Percentiles rank a stretch among this genome's conserved stretches.
These are phyloP conservation scores for Lordiphosa mommai DNA, from an alignment of 1,140 invertebrate genomes.

Conservation along the genomic window DNA sequence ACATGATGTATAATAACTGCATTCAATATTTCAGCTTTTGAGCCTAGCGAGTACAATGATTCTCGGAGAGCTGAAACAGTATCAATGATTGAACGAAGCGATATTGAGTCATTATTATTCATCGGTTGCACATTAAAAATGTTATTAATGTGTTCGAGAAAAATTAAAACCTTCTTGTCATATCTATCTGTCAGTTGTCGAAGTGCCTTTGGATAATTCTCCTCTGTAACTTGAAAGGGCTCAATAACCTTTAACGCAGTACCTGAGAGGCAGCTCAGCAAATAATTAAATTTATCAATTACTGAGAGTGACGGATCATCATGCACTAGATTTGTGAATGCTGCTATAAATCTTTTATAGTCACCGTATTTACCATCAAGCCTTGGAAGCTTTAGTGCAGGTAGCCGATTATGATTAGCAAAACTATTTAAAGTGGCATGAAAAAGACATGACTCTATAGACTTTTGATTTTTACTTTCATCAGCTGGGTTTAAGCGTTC, in stretches of 20 bases:
- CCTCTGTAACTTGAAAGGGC: constrained; percentile 10
- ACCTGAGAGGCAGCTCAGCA: constrained; percentile 13
- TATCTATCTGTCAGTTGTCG: constrained; percentile 6
- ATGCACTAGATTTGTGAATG: neutral
- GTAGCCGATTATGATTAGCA: neutral
- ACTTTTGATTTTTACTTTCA: neutral
- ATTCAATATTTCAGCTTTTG: constrained; percentile 1
- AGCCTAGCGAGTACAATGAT: neutral
- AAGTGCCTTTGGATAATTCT: constrained; percentile 20
- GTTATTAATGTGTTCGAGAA: constrained; percentile 8
- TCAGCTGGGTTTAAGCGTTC: neutral
- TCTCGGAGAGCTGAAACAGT: neutral
- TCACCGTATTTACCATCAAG: neutral
- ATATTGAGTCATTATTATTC: neutral
- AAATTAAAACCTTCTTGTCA: constrained; percentile 18
- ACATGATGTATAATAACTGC: constrained; percentile 5
- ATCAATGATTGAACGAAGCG: neutral
- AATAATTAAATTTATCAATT: neutral
- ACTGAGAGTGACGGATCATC: neutral
- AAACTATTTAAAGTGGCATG: neutral
- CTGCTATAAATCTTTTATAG: neutral
- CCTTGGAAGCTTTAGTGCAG: neutral
- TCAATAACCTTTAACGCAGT: neutral
- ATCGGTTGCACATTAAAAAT: neutral
- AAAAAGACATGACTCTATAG: neutral